Conservation (phyloP, 2,113 vertebrate species). For the Isichthys henryi region DNA sequence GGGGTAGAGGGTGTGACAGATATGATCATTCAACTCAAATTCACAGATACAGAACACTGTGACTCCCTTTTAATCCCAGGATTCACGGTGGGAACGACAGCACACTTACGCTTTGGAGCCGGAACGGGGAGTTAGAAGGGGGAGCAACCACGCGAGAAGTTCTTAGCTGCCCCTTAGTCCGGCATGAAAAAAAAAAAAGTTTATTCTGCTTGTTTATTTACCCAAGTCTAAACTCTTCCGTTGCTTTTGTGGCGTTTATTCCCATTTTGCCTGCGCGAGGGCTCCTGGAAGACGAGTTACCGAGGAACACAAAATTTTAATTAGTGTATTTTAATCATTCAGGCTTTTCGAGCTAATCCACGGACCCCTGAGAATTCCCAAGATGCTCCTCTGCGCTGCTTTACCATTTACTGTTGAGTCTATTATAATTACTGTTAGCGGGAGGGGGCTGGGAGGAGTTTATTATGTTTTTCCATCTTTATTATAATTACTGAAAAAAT, state of each 20-base stretch:
- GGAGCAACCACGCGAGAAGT: slow-evolving; percentile 48
- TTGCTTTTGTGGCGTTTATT: slow-evolving; percentile 99
- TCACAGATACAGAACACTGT: background rate
- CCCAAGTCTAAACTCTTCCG: slow-evolving; percentile 84
- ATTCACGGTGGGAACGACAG: background rate
- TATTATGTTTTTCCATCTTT: slow-evolving; percentile 99
- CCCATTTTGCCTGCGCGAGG: slow-evolving; percentile 99
- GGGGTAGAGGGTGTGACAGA: background rate
- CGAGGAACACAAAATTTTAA: slow-evolving; percentile 99
- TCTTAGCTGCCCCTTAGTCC: slow-evolving; percentile 42
- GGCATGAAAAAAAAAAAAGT: slow-evolving; percentile 57
- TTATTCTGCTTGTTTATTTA: slow-evolving; percentile 93
- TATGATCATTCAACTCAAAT: background rate
- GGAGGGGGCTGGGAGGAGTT: slow-evolving; percentile 99
- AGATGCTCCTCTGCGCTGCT: slow-evolving; percentile 99
- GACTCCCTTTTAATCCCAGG: background rate
- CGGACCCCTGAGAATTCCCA: slow-evolving; percentile 99
- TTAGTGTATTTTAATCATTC: slow-evolving; percentile 99
- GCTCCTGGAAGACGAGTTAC: slow-evolving; percentile 99
- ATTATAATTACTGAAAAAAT: slow-evolving; percentile 99
- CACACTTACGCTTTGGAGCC: background rate
- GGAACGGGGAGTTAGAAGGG: slow-evolving; percentile 26
- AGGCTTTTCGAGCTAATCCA: slow-evolving; percentile 99
- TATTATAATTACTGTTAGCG: slow-evolving; percentile 99
- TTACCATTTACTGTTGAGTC: slow-evolving; percentile 99